Evolutionary conservation across 2,113 vertebrate species (phyloP).

Genomic region (Gallinago undulata): DNA sequence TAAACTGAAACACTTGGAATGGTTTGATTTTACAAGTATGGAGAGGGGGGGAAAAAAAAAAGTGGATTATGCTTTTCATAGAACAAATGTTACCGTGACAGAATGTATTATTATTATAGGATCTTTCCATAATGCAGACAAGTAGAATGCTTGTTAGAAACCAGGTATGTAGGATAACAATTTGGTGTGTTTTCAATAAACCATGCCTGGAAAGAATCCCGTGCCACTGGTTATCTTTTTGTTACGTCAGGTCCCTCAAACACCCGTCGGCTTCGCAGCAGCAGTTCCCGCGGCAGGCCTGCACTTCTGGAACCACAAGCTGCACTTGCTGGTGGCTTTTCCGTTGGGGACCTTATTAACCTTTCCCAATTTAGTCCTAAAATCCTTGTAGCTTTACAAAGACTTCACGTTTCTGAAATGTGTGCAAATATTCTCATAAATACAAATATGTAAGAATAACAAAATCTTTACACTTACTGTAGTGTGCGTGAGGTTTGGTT

Average conservation of each 20-base stretch:
- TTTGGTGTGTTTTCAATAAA: slow-evolving; percentile 99
- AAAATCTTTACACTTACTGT: neutral
- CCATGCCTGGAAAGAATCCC: slow-evolving; percentile 84
- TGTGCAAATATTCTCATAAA: neutral
- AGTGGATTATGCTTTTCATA: slow-evolving; percentile 82
- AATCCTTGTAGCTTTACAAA: neutral
- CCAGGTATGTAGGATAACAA: slow-evolving; percentile 92
- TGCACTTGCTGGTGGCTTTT: neutral
- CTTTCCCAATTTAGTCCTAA: neutral
- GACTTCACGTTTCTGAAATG: neutral
- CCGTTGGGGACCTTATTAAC: neutral
- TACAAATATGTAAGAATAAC: neutral
- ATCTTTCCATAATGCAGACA: slow-evolving; percentile 91
- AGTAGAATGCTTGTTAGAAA: slow-evolving; percentile 89
- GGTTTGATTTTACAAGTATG: slow-evolving; percentile 78
- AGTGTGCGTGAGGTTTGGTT: neutral
- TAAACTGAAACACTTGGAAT: slow-evolving; percentile 81
- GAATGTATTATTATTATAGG: slow-evolving; percentile 89
- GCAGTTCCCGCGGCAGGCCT: neutral
- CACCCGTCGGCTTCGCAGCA: neutral
- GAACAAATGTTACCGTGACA: slow-evolving; percentile 84
- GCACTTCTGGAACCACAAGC: neutral
- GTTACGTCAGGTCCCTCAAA: neutral
- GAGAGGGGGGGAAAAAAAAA: slow-evolving; percentile 42
- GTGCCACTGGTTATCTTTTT: slow-evolving; percentile 51